Evolutionary conservation across 2,797 vertebrate genomes (phyloP).

Genomic region (Sarcoramphus papa): DNA sequence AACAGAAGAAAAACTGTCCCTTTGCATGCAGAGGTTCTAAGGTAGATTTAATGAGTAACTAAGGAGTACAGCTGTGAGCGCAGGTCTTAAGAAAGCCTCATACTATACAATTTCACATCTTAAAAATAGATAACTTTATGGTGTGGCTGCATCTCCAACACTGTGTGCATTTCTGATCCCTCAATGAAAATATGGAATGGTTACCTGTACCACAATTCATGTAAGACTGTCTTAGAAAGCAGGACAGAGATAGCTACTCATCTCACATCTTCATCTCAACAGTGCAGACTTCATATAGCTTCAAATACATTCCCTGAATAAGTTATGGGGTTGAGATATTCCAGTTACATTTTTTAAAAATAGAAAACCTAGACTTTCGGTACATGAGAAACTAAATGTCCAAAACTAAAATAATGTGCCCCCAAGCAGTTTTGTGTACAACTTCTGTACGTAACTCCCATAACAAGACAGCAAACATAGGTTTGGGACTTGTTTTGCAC

Average conservation of each 20-base stretch:
- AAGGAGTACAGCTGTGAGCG: not conserved
- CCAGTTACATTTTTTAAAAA: not conserved
- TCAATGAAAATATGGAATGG: not conserved
- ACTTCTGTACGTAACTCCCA: not conserved
- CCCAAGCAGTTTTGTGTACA: not conserved
- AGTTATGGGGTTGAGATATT: not conserved
- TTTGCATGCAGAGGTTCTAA: not conserved
- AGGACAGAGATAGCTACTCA: not conserved
- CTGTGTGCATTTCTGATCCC: not conserved
- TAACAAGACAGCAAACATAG: not conserved
- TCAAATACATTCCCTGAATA: not conserved
- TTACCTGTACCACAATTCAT: not conserved
- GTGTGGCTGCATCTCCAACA: not conserved
- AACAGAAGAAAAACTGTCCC: not conserved
- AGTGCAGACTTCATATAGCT: not conserved
- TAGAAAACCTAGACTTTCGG: not conserved
- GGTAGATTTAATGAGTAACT: not conserved
- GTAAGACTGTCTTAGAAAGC: not conserved
- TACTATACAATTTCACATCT: not conserved
- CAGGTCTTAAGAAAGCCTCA: not conserved
- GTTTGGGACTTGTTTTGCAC: not conserved
- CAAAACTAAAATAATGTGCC: not conserved
- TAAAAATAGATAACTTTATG: not conserved
- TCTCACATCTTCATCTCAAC: not conserved
- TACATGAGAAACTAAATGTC: not conserved